Evolutionary conservation across 2,888 invertebrate species (phyloP).

Genomic region (Amblyjoppa proteus): DNA sequence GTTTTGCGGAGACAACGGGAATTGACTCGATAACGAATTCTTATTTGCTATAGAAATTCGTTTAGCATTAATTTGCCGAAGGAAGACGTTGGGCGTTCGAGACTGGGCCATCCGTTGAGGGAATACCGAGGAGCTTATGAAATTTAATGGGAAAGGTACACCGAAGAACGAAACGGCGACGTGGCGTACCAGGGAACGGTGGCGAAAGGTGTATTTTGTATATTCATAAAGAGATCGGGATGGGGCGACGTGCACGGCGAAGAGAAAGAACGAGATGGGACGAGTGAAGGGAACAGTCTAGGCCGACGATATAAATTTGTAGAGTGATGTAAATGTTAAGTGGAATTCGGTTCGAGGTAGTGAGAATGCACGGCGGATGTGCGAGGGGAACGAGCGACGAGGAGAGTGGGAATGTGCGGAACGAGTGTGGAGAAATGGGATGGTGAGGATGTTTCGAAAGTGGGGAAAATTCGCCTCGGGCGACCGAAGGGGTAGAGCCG

Average conservation of each 20-base stretch:
- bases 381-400: conserved; percentile 2
- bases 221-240: conserved; percentile 50
- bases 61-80: conserved; percentile 62
- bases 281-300: not conserved
- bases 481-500: conserved; percentile 40
- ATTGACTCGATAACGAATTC: conserved; percentile 66
- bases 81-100: conserved; percentile 16
- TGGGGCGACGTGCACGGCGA: not conserved
- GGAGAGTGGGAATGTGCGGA: conserved; percentile 26
- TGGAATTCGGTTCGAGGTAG: not conserved
- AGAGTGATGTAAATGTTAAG: conserved; percentile 49
- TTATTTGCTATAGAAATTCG: conserved; percentile 65
- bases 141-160: conserved; percentile 56
- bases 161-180: not conserved
- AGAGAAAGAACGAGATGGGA: not conserved
- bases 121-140: conserved; percentile 37
- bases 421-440: not conserved
- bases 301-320: conserved; percentile 45
- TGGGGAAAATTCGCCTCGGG: conserved; percentile 60
- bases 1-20: conserved; percentile 33
- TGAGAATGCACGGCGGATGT: conserved; percentile 17
- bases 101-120: conserved; percentile 5
- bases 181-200: not conserved
- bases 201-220: conserved; percentile 49
- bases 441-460: conserved; percentile 53